phyloP scores from a whole-genome alignment of 2,797 vertebrate species.

The Mormyrops boulengeri region DNA sequence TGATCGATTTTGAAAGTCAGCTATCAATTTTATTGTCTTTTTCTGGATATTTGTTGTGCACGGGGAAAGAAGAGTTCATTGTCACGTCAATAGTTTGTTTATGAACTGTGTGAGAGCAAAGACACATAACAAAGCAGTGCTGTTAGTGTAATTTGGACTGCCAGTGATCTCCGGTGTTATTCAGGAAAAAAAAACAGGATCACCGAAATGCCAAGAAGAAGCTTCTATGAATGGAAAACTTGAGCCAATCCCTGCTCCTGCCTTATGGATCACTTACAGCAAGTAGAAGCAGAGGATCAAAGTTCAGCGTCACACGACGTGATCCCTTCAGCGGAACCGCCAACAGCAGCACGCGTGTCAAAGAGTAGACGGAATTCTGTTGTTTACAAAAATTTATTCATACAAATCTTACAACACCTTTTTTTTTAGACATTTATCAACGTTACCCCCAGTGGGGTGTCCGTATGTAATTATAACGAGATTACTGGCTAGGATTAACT shows the following conservation, averaged over 20 bases:
- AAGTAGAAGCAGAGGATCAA: background rate
- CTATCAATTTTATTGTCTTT: background rate
- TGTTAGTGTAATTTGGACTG: background rate
- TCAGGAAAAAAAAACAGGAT: background rate
- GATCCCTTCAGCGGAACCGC: constrained; percentile 7
- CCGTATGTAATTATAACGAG: constrained; percentile 66
- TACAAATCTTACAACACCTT: constrained; percentile 96
- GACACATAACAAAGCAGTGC: background rate
- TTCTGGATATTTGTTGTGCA: background rate
- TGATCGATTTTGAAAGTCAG: background rate
- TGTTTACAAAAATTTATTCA: constrained; percentile 99
- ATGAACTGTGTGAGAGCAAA: background rate
- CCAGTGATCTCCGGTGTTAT: background rate
- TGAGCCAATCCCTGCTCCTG: background rate
- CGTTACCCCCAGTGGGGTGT: constrained; percentile 73
- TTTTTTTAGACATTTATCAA: constrained; percentile 83
- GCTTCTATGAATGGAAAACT: background rate
- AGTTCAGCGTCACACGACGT: background rate
- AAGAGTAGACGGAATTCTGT: constrained; percentile 89
- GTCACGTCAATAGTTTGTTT: background rate
- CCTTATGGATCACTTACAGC: background rate
- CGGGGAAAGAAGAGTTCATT: background rate
- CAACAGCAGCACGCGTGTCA: constrained; percentile 52
- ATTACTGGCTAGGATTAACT: constrained; percentile 53
- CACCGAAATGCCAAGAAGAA: background rate